A percentile compares a stretch with the other conserved stretches of the same genome.
These are phyloP conservation scores for Mesaphorura yosii DNA, from an alignment of 1,140 invertebrate species.

Conservation along the genomic window DNA sequence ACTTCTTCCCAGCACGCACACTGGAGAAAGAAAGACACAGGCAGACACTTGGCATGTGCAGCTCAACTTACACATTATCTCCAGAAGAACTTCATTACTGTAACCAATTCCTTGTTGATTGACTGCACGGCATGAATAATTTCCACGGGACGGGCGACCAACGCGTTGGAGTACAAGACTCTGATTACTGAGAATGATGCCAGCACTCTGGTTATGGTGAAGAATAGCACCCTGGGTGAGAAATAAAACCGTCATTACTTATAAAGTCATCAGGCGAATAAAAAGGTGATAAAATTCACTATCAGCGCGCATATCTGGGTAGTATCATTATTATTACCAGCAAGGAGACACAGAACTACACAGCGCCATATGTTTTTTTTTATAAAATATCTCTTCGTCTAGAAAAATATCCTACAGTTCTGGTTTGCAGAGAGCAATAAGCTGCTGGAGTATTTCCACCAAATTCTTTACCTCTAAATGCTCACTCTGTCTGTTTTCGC, in stretches of 20 bases:
- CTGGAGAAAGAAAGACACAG: too few species aligned
- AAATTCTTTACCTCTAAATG: too few species aligned
- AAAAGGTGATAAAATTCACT: too few species aligned
- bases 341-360: background rate
- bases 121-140: constrained; percentile 48
- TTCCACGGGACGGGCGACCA: constrained; percentile 45
- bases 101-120: constrained; percentile 47
- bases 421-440: too few species aligned
- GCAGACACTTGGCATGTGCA: too few species aligned
- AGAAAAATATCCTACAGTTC: background rate
- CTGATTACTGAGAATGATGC: constrained; percentile 52
- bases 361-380: background rate
- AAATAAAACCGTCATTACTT: constrained; percentile 26
- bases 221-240: constrained; percentile 45
- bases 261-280: background rate
- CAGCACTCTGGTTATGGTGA: constrained; percentile 49
- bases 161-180: constrained; percentile 52
- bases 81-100: constrained; percentile 45
- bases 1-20: too few species aligned
- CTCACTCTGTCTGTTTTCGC: too few species aligned
- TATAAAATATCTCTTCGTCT: background rate
- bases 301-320: background rate
- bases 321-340: background rate
- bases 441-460: too few species aligned
- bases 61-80: constrained; percentile 51